Conservation (phyloP, 2,797 vertebrate species). For the Galago senegalensis region DNA sequence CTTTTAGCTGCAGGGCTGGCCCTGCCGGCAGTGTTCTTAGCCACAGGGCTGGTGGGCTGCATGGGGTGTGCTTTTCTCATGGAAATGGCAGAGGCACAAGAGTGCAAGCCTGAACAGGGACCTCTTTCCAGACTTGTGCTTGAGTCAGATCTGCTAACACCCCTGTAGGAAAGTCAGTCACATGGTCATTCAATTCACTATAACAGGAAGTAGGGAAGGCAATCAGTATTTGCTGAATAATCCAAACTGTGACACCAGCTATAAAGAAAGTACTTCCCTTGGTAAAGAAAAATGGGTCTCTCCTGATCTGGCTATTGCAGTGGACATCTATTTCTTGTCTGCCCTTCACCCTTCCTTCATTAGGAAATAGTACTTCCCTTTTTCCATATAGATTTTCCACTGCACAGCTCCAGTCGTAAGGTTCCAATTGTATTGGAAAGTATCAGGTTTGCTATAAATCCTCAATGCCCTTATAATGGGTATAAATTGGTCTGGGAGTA, state of each 20-base stretch:
- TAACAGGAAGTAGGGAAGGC: too few relatives aligned
- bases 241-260: background rate
- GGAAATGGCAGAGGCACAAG: background rate
- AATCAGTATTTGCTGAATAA: background rate
- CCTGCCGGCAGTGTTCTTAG: fast-evolving
- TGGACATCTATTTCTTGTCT: background rate
- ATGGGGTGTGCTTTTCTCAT: background rate
- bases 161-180: background rate
- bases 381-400: background rate
- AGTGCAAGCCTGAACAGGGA: background rate
- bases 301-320: background rate
- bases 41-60: too few relatives aligned
- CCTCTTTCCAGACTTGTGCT: too few relatives aligned
- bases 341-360: background rate
- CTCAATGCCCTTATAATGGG: too few relatives aligned
- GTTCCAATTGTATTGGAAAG: background rate
- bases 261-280: background rate
- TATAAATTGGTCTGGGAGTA: too few relatives aligned
- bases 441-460: background rate
- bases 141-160: background rate
- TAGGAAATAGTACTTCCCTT: background rate
- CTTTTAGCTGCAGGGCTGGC: background rate
- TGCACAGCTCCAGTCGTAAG: too few relatives aligned
- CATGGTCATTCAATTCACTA: too few relatives aligned
- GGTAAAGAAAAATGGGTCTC: background rate